Evolutionary conservation across 2,888 invertebrate species (phyloP).

Genomic region (Osmoderma eremita): DNA sequence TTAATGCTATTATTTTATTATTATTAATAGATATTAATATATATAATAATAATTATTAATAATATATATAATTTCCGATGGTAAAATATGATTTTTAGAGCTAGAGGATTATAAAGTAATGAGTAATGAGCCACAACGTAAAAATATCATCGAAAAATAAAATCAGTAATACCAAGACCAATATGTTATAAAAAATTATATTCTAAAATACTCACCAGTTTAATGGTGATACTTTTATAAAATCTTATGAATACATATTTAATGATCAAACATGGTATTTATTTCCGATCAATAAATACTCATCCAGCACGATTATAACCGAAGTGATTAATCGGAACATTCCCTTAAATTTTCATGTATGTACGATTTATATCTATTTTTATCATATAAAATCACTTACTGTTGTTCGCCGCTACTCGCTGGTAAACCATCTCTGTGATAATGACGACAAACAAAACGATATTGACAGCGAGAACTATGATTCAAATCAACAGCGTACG

Average conservation of each 20-base stretch:
- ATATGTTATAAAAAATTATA: too few species aligned
- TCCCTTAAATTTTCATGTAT: not conserved
- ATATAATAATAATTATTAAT: too few species aligned
- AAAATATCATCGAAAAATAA: too few species aligned
- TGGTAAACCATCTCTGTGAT: slow-evolving; percentile 49
- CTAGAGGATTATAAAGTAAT: too few species aligned
- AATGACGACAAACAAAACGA: slow-evolving; percentile 39
- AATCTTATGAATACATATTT: not conserved
- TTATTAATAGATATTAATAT: too few species aligned
- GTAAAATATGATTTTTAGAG: too few species aligned
- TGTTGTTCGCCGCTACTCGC: slow-evolving; percentile 44
- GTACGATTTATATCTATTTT: not conserved
- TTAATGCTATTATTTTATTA: too few species aligned
- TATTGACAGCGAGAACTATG: slow-evolving; percentile 39
- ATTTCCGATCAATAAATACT: not conserved
- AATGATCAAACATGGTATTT: slow-evolving; percentile 10
- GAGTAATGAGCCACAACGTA: too few species aligned
- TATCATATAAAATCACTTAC: slow-evolving; percentile 42
- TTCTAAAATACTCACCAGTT: too few species aligned
- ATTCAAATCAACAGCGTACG: slow-evolving; percentile 41
- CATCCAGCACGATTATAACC: slow-evolving; percentile 4
- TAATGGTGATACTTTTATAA: not conserved
- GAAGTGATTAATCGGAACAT: not conserved
- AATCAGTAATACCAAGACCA: too few species aligned
- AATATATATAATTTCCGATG: too few species aligned